These are phyloP conservation scores for Aphelenchoides bicaudatus DNA, from an alignment of 2,888 invertebrate genomes.

Conservation along the genomic window DNA sequence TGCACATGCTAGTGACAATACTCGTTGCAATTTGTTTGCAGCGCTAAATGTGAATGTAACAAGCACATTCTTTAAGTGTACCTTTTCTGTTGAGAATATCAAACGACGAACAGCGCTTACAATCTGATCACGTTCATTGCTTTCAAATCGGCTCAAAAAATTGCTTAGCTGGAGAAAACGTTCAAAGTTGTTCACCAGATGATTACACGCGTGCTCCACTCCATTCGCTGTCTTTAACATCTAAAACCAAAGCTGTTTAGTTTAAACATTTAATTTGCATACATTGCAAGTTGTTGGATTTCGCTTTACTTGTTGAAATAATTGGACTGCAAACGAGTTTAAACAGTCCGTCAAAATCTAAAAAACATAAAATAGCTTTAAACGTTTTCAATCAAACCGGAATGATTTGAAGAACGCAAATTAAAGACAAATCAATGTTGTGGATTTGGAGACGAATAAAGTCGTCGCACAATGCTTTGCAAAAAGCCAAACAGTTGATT, in stretches of 20 bases:
- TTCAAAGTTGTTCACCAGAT: slow-evolving; percentile 32
- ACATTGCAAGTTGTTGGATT: slow-evolving; percentile 23
- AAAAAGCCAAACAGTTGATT: slow-evolving; percentile 35
- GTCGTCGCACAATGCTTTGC: slow-evolving; percentile 43
- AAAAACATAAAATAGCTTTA: slow-evolving; percentile 12
- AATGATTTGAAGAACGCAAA: slow-evolving; percentile 34
- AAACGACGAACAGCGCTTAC: slow-evolving; percentile 19
- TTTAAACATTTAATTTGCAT: not conserved
- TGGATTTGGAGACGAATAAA: slow-evolving; percentile 29
- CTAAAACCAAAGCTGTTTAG: slow-evolving; percentile 16
- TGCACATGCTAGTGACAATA: slow-evolving; percentile 24
- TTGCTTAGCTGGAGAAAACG: slow-evolving; percentile 27
- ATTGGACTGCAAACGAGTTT: slow-evolving; percentile 24
- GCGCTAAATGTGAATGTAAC: slow-evolving; percentile 17
- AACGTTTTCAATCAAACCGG: slow-evolving; percentile 22
- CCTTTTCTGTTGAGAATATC: slow-evolving; percentile 18
- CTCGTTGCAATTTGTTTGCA: slow-evolving; percentile 20
- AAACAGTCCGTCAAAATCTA: slow-evolving; percentile 34
- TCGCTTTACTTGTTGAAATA: slow-evolving; percentile 19
- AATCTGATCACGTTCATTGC: slow-evolving; percentile 23
- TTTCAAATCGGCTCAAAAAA: slow-evolving; percentile 17
- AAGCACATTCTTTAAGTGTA: slow-evolving; percentile 15
- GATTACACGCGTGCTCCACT: slow-evolving; percentile 32
- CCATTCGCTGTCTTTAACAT: slow-evolving; percentile 36
- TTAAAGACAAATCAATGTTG: slow-evolving; percentile 19